These are phyloP conservation scores for Drosophila sordidapex DNA, from an alignment of 2,888 invertebrate genomes.

Conservation along the genomic window DNA sequence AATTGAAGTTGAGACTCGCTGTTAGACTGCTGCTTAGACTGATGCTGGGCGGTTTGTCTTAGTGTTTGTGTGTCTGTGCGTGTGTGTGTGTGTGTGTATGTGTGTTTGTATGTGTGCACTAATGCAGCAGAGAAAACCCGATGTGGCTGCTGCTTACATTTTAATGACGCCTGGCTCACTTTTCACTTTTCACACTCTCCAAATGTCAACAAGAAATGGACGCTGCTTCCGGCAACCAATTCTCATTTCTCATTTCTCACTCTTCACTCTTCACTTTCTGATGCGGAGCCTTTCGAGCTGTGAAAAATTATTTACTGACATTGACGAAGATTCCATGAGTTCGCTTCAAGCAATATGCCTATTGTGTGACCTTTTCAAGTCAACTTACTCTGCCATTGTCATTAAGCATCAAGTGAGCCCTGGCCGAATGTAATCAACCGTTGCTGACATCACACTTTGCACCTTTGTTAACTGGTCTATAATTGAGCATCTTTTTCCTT, in stretches of 20 bases:
- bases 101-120: neutral
- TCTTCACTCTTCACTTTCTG: neutral
- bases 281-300: constrained; percentile 6
- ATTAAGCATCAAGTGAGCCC: constrained; percentile 8
- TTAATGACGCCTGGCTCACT: constrained; percentile 44
- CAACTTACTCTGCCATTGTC: neutral
- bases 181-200: constrained; percentile 38
- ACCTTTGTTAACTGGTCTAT: neutral
- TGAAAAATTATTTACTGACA: constrained; percentile 55
- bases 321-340: constrained; percentile 48
- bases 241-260: constrained; percentile 22
- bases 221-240: constrained; percentile 28
- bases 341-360: constrained; percentile 11
- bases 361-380: constrained; percentile 27
- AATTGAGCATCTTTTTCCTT: neutral
- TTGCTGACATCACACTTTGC: neutral
- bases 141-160: constrained; percentile 27
- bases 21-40: constrained; percentile 12
- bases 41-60: neutral
- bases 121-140: constrained; percentile 24
- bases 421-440: constrained; percentile 16
- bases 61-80: neutral
- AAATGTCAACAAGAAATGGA: constrained; percentile 41
- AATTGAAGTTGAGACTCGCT: constrained; percentile 38
- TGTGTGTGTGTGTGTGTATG: neutral